Evolutionary conservation across 2,113 vertebrate species (phyloP), one percentile per base, ranked within the genome.

Genomic region (Hemibagrus wyckioides): DNA sequence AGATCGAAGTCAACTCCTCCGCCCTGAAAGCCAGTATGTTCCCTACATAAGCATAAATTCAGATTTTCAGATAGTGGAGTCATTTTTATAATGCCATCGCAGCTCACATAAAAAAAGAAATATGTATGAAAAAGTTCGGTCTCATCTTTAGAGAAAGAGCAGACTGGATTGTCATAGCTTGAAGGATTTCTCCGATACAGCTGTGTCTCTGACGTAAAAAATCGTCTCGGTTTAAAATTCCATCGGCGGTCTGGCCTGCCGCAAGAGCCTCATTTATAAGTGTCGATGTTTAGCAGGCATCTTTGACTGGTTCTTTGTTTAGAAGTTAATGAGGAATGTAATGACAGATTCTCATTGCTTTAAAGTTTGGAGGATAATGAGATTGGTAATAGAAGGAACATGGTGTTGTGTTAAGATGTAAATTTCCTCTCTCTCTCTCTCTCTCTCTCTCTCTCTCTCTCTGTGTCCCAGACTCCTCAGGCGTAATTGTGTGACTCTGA

Each of bases 1-100:
- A 99, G 92, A 99, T 99, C 56, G 97, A 99, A 96, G 98, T 99
- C 90, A 99, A 96, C 87, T 96, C 97, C 77, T 97, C 97, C 63
- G 95, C 95, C 71, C 93, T 99, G 57, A 99, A 97, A 92, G 95
- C 97, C 88, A 97, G 98, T 99, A 95, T 14, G 96, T 96, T 83
- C 41, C 41, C 39, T 15, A n/a, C 10, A 44, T 28, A 25, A 80
- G 80, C 57, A 56, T 6, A 56, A 50, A 30, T n/a, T 59, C 39
- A 63, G 21, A 50, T 54, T 15, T 28, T 30, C 0, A 10, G 52
- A 80, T 19, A 36, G 19, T 13, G 59, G 61, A n/a, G 33, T 25
- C 10, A 52, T 33, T 69, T 63, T 86, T 21, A 73, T 44, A 86
- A 36, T 86, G 48, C 23, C 23, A 39, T 15, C 48, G 6, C 59